Evolutionary conservation across 2,888 invertebrate species (phyloP), one percentile per base, ranked within the genome.

Genomic region (Gryllus longicercus): DNA sequence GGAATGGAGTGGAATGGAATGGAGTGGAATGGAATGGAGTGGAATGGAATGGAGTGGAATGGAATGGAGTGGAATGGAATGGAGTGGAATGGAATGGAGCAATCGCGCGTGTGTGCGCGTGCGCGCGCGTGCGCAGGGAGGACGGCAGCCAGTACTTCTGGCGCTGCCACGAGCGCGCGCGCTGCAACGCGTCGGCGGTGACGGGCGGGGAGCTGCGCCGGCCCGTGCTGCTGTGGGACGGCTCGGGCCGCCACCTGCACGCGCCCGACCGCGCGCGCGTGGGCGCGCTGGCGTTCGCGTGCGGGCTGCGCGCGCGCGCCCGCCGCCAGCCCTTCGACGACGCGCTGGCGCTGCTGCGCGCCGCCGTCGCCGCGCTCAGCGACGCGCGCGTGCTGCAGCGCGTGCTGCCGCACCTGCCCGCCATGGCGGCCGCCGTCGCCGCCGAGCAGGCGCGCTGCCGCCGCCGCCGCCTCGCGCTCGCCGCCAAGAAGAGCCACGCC

Each of bases 201-300:
- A 63, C 16, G 63, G n/a, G 16, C 16, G 63, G 63, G 63, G 63
- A 63, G 16, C n/a, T 63, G 63, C 63, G 63, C 16, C 63, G 63
- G 63, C 63, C 63, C 63, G 63, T 63, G 63, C 63, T 63, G 63
- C 63, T 63, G 63, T 63, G 63, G 63, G 63, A 63, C n/a, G 63
- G 63, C 16, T 18, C 16, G 16, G 63, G 63, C 63, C 63, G 63
- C 1, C 63, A 63, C 8, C 16, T 63, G 63, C 63, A 63, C n/a
- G 63, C 63, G 63, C 63, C 63, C 11, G 63, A 63, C 63, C 16
- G 63, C 63, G 63, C 16, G n/a, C 63, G 16, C n/a, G 63, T 63
- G 16, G 63, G 63, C 14, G 63, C 63, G 16, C 63, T 63, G 16
- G 63, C 63, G 16, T 63, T 63, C 63, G 63, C 63, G 16, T 63